These are phyloP conservation scores for Neoscelio sp. DNA, from an alignment of 2,888 invertebrate species.

Conservation along the genomic window DNA sequence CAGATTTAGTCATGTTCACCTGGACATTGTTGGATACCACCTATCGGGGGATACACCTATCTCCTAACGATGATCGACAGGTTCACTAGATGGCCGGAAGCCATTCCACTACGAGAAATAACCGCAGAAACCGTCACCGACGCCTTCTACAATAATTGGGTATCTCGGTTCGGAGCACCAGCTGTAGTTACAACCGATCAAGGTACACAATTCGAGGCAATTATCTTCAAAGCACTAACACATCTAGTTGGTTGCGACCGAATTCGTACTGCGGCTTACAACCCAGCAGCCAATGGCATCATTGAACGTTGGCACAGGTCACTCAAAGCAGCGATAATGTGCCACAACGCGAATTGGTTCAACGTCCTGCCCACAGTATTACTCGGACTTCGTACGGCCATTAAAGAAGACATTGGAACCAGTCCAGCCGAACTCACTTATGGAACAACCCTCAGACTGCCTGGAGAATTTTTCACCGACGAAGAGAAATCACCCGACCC, in stretches of 20 bases:
- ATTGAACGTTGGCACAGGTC: too few species aligned
- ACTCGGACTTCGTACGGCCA: too few species aligned
- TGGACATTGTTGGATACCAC: slow-evolving; percentile 82
- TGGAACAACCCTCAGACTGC: too few species aligned
- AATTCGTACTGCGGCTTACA: too few species aligned
- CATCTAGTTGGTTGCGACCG: slow-evolving; percentile 35
- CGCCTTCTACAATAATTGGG: slow-evolving; percentile 62
- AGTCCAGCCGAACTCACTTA: too few species aligned
- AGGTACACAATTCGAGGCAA: slow-evolving; percentile 71
- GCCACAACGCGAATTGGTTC: too few species aligned
- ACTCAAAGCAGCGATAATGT: too few species aligned
- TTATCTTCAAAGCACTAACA: slow-evolving; percentile 59
- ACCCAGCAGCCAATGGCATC: too few species aligned
- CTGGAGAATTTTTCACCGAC: too few species aligned
- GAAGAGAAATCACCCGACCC: too few species aligned
- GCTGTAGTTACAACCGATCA: slow-evolving; percentile 71
- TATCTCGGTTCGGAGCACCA: slow-evolving; percentile 66
- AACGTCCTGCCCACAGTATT: too few species aligned
- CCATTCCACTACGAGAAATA: slow-evolving; percentile 1
- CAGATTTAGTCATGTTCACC: slow-evolving; percentile 80
- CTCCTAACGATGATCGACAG: slow-evolving; percentile 77
- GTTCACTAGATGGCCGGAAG: slow-evolving; percentile 68
- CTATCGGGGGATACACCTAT: slow-evolving; percentile 73
- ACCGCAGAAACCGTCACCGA: background rate
- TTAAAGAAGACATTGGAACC: too few species aligned